Conservation (phyloP, 2,888 invertebrate species). For the Apodemia duryi region DNA sequence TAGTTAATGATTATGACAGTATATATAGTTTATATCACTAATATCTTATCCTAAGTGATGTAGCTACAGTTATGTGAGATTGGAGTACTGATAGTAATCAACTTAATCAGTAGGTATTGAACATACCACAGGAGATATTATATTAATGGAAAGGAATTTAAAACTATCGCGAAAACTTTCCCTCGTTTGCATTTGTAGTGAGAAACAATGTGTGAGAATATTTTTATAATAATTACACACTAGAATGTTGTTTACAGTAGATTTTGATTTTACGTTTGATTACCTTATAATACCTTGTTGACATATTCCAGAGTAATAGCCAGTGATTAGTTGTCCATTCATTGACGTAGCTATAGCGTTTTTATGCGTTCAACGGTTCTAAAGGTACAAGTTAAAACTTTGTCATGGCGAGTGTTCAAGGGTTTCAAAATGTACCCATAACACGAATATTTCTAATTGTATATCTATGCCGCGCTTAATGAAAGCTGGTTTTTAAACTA, state of each 20-base stretch:
- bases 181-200: not conserved
- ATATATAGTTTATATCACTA: too few species aligned
- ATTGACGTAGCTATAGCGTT: too few species aligned
- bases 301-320: not conserved
- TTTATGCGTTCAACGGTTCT: too few species aligned
- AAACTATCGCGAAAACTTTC: not conserved
- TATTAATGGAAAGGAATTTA: constrained; percentile 1
- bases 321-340: not conserved
- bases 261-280: not conserved
- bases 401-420: too few species aligned
- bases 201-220: not conserved
- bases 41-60: too few species aligned
- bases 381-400: too few species aligned
- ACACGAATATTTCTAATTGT: too few species aligned
- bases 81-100: not conserved
- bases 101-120: not conserved
- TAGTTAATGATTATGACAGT: too few species aligned
- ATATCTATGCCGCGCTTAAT: not conserved
- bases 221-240: not conserved
- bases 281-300: not conserved
- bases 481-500: too few species aligned
- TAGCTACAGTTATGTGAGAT: not conserved
- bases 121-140: not conserved
- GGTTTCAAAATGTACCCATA: too few species aligned
- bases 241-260: not conserved